Conservation (phyloP, 2,888 invertebrate species). For the Neoscelio sp. region DNA sequence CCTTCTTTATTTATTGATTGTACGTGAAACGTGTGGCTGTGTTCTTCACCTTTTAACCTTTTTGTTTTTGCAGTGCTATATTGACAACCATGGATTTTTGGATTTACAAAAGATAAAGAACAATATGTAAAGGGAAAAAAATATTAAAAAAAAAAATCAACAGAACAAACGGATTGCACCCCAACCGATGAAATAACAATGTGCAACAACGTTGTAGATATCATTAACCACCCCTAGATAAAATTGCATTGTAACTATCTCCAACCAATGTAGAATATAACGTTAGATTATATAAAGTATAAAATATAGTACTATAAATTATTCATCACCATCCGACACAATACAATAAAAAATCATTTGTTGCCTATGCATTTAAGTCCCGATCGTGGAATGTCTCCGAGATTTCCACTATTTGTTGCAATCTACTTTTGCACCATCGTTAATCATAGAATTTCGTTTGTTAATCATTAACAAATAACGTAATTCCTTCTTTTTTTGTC, state of each 20-base stretch:
- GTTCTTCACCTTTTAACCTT: conserved; percentile 40
- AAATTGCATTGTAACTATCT: conserved; percentile 78
- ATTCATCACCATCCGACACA: conserved; percentile 67
- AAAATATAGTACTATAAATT: conserved; percentile 81
- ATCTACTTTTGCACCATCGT: conserved; percentile 77
- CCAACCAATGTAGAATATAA: conserved; percentile 79
- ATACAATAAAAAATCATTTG: conserved; percentile 76
- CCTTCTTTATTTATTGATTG: conserved; percentile 61
- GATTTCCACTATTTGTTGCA: conserved; percentile 81
- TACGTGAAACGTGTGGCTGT: conserved; percentile 58
- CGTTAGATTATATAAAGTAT: conserved; percentile 81
- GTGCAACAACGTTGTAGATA: conserved; percentile 79
- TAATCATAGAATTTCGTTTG: too few relatives aligned
- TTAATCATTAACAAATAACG: conserved; percentile 80
- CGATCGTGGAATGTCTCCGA: conserved; percentile 82
- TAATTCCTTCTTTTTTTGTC: too few relatives aligned
- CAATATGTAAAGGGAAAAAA: conserved; percentile 68
- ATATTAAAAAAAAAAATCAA: conserved; percentile 74
- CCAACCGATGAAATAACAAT: conserved; percentile 80
- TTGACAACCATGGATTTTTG: conserved; percentile 49
- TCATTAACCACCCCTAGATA: conserved; percentile 79
- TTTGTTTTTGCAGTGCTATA: conserved; percentile 26
- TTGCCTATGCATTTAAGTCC: conserved; percentile 82
- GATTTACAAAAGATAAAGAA: conserved; percentile 69
- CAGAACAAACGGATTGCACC: conserved; percentile 81